Base-by-base conservation (phyloP, 2,113 vertebrate species). In the Tyto alba region DNA sequence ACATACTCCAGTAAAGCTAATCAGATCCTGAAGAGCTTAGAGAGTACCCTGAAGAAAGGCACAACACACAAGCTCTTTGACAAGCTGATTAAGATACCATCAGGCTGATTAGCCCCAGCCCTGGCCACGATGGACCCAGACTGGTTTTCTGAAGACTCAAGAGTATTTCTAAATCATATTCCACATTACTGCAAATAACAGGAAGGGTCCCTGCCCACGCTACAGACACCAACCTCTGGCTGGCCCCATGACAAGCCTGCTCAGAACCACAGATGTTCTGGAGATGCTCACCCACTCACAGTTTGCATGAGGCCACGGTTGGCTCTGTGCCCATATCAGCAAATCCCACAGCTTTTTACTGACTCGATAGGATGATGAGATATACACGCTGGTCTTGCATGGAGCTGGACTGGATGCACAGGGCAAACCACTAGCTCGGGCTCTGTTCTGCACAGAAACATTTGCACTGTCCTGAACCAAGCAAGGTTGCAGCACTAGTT, bases 71-170 rank as follows among this genome's bases (percentile, higher is more conserved):
- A 50, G 13, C 3, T 21, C 36, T 57, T 57, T n/a, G 27, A 18
- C 50, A 40, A 30, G 71, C 26, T 3, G 2, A 16, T 26, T 27
- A 45, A 8, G 7, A 6, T 3, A 56, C 0, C 0, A 50, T 25
- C 25, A 78, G 53, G 8, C 50, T 34, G 13, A 60, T 45, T 4
- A 50, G 41, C 10, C 21, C 26, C 19, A 71, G 16, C 36, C 48
- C 59, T 27, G 59, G 27, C 19, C 45, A 36, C 0, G 1, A 75
- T 13, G 7, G 13, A 52, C 7, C 6, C 67, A 34, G 40, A 25
- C 14, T 60, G 20, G 26, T 34, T n/a, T 41, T 45, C 67, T 53
- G 34, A 38, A 73, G 36, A 8, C 57, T 63, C 76, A 47, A 27
- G 50, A n/a, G 5, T 19, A 38, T 36, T 86, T 29, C 62, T 57